phyloP scores from a whole-genome alignment of 2,888 invertebrate genomes.

The Mimas tiliae region DNA sequence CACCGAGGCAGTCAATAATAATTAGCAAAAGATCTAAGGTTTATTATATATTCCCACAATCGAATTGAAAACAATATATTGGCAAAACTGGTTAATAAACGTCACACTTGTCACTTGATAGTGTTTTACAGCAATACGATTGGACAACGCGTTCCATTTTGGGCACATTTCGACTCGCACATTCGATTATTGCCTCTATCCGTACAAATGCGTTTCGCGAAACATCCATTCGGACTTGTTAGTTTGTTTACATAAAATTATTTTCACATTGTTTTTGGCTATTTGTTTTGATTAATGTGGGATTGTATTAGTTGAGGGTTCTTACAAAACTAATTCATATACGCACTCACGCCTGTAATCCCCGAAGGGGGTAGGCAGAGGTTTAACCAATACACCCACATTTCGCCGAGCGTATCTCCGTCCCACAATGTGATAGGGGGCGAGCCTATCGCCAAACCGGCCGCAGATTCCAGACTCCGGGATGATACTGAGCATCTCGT shows the following conservation, averaged over 20 bases:
- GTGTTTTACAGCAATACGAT: background rate
- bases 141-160: background rate
- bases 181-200: slow-evolving; percentile 23
- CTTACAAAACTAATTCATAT: background rate
- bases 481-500: too few relatives aligned
- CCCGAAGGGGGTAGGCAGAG: too few relatives aligned
- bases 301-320: background rate
- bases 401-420: too few relatives aligned
- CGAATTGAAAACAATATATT: background rate
- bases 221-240: slow-evolving; percentile 11
- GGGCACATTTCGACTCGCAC: background rate
- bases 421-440: too few relatives aligned
- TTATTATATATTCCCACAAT: too few relatives aligned
- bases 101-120: background rate
- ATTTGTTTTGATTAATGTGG: slow-evolving; percentile 3
- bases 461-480: too few relatives aligned
- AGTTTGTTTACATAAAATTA: slow-evolving; percentile 16
- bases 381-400: too few relatives aligned
- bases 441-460: too few relatives aligned
- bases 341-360: too few relatives aligned
- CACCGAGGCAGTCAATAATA: too few relatives aligned
- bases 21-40: too few relatives aligned
- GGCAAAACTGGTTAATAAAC: slow-evolving; percentile 3
- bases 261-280: slow-evolving; percentile 9
- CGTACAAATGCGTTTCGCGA: slow-evolving; percentile 1